phyloP scores from a whole-genome alignment of 2,113 vertebrate genomes.

The Eurystomus gularis region DNA sequence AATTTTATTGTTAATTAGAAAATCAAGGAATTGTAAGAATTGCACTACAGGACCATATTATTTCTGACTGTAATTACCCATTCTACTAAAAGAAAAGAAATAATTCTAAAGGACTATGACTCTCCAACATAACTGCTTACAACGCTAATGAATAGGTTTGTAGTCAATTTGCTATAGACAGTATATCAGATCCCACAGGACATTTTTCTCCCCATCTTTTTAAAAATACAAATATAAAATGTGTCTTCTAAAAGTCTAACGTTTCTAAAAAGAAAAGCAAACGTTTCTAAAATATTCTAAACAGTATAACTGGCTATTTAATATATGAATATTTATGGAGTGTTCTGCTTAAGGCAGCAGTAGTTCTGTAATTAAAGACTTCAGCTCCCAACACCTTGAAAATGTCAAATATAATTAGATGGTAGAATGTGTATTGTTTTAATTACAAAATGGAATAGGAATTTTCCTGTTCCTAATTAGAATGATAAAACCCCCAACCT shows the following conservation, averaged over 20 bases:
- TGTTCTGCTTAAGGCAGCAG: slow-evolving; percentile 18
- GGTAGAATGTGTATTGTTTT: slow-evolving; percentile 44
- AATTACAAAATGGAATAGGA: slow-evolving; percentile 50
- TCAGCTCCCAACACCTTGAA: slow-evolving; percentile 46
- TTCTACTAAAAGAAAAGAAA: slow-evolving; percentile 15
- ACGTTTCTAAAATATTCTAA: not conserved
- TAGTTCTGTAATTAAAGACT: slow-evolving; percentile 31
- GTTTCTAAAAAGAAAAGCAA: not conserved
- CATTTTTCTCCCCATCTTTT: not conserved
- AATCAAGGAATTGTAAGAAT: not conserved
- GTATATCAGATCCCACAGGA: not conserved
- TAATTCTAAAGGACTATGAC: not conserved
- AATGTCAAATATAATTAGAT: slow-evolving; percentile 67
- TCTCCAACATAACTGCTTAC: not conserved
- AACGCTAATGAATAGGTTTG: slow-evolving; percentile 10
- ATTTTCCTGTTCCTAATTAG: slow-evolving; percentile 31
- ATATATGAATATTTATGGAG: slow-evolving; percentile 55
- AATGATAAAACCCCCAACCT: not conserved
- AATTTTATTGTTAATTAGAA: not conserved
- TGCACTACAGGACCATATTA: not conserved
- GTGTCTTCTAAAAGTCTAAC: not conserved
- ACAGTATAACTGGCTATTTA: slow-evolving; percentile 39
- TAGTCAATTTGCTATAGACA: not conserved
- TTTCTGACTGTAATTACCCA: slow-evolving; percentile 16
- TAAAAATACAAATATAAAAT: not conserved